phyloP scores from a whole-genome alignment of 2,888 invertebrate species.

The Aspidiotus rigidus region DNA sequence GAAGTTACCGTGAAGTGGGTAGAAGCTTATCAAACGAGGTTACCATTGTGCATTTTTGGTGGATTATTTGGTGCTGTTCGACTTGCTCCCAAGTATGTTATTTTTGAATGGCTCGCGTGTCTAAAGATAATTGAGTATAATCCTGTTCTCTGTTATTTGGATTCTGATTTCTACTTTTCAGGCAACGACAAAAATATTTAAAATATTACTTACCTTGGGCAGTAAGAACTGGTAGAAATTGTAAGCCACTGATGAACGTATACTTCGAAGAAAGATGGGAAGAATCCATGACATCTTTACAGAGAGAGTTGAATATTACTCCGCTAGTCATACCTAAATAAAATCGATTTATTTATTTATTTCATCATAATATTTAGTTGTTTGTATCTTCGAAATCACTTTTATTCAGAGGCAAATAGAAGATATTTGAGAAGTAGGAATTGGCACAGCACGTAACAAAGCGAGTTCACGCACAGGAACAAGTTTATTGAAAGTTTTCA shows the following conservation, averaged over 20 bases:
- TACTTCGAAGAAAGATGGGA: conserved; percentile 94
- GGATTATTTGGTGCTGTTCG: conserved; percentile 86
- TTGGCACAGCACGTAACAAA: too few species aligned
- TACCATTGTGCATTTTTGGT: conserved; percentile 93
- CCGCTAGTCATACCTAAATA: conserved; percentile 43
- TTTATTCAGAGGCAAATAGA: too few species aligned
- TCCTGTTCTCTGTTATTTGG: neutral
- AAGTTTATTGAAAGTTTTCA: too few species aligned
- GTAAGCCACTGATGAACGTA: conserved; percentile 72
- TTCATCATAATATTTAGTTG: too few species aligned
- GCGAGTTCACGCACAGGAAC: too few species aligned
- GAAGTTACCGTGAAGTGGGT: conserved; percentile 96
- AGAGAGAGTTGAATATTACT: conserved; percentile 68
- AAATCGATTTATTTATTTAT: neutral
- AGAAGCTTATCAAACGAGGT: conserved; percentile 85
- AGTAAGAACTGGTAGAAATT: conserved; percentile 61
- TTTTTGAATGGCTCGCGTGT: conserved; percentile 31
- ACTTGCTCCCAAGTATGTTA: conserved; percentile 62
- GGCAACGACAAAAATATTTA: conserved; percentile 67
- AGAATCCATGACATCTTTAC: conserved; percentile 67
- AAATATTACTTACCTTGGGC: conserved; percentile 79
- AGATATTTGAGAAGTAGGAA: too few species aligned
- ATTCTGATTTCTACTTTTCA: conserved; percentile 40
- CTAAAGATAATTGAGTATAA: conserved; percentile 11
- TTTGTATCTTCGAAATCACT: too few species aligned